Conservation (phyloP, 2,888 invertebrate genomes). For the Altica lythri region DNA sequence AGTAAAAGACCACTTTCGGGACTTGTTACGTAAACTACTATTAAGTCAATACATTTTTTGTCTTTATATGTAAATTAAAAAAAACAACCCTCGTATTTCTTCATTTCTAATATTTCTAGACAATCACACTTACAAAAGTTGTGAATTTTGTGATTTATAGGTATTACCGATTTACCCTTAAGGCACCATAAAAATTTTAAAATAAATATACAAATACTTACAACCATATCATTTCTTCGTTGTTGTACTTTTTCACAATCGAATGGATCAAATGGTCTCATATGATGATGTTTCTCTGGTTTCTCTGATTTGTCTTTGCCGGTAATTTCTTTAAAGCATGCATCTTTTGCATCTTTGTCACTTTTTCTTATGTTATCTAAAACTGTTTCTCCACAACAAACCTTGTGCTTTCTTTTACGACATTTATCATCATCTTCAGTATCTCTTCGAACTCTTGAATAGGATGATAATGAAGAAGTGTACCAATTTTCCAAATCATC, state of each 20-base stretch:
- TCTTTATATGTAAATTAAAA: background rate
- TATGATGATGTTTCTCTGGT: conserved; percentile 27
- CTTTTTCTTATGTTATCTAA: conserved; percentile 45
- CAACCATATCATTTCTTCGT: conserved; percentile 50
- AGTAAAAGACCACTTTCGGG: too few species aligned
- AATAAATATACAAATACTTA: conserved; percentile 39
- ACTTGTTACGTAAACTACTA: background rate
- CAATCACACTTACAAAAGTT: too few species aligned
- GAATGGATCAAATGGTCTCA: conserved; percentile 48
- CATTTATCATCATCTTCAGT: conserved; percentile 47
- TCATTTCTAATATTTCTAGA: too few species aligned
- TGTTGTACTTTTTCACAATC: conserved; percentile 52
- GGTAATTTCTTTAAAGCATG: conserved; percentile 50
- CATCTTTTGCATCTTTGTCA: conserved; percentile 45
- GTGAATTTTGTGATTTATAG: background rate
- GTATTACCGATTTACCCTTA: background rate
- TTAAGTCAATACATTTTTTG: too few species aligned
- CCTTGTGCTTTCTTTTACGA: conserved; percentile 39
- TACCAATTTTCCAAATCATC: conserved; percentile 47
- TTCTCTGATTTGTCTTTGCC: conserved; percentile 43
- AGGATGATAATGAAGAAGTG: conserved; percentile 16
- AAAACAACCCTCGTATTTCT: background rate
- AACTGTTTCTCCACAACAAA: conserved; percentile 51
- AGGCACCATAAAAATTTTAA: background rate
- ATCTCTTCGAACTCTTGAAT: conserved; percentile 48